These are phyloP conservation scores for Nymphalis polychloros DNA, from an alignment of 2,888 invertebrate genomes.

Conservation along the genomic window DNA sequence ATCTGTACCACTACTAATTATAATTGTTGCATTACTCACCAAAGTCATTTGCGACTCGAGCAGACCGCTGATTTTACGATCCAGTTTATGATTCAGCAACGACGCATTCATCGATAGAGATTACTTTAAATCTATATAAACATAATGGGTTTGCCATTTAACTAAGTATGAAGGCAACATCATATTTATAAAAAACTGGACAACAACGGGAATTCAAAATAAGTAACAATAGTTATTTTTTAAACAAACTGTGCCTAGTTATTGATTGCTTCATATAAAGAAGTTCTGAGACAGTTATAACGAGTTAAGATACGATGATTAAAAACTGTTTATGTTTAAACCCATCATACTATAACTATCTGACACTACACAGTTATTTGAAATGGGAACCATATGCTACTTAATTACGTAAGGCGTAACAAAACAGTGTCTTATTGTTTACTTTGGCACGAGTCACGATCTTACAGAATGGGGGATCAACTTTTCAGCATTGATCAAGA, in stretches of 20 bases:
- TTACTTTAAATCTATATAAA: slow-evolving; percentile 38
- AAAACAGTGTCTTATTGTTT: slow-evolving; percentile 49
- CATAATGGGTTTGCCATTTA: slow-evolving; percentile 49
- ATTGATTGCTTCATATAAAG: not conserved
- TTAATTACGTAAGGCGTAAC: slow-evolving; percentile 50
- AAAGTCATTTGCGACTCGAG: slow-evolving; percentile 56
- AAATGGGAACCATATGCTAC: slow-evolving; percentile 47
- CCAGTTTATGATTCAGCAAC: slow-evolving; percentile 64
- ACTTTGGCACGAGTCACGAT: slow-evolving; percentile 48
- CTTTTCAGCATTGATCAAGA: slow-evolving; percentile 41
- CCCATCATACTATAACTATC: slow-evolving; percentile 29
- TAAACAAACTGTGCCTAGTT: not conserved
- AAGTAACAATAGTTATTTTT: not conserved
- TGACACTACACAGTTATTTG: slow-evolving; percentile 37
- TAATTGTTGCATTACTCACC: slow-evolving; percentile 7
- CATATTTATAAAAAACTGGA: not conserved
- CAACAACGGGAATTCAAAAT: too few relatives aligned
- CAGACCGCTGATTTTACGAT: slow-evolving; percentile 62
- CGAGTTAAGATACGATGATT: not conserved
- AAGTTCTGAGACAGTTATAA: not conserved
- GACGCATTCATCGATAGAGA: slow-evolving; percentile 62
- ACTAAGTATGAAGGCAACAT: slow-evolving; percentile 54
- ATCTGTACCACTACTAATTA: not conserved
- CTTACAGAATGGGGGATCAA: slow-evolving; percentile 37
- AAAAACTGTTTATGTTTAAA: slow-evolving; percentile 17